phyloP scores from a whole-genome alignment of 2,113 vertebrate genomes.

The Kryptolebias marmoratus region DNA sequence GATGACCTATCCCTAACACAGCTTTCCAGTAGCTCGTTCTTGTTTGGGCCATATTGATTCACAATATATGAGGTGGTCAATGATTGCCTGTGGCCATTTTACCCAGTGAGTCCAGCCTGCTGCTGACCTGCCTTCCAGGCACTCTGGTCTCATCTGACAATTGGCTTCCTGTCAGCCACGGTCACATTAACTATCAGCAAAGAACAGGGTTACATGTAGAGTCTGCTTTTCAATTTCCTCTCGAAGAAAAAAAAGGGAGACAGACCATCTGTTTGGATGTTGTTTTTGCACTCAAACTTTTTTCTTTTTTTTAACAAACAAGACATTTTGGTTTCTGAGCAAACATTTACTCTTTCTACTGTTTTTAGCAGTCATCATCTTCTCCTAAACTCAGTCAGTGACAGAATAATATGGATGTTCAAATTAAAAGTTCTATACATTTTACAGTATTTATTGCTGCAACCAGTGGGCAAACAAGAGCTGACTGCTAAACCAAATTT shows the following conservation, averaged over 20 bases:
- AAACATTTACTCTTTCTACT: neutral
- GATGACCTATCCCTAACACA: conserved; percentile 30
- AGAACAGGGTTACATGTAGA: conserved; percentile 39
- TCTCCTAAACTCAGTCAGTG: neutral
- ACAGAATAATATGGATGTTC: too few species aligned
- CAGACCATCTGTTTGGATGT: neutral
- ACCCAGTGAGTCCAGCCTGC: conserved; percentile 51
- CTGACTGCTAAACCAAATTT: neutral
- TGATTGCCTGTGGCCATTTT: conserved; percentile 58
- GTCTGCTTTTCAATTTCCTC: conserved; percentile 19
- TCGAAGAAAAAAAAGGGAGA: conserved; percentile 24
- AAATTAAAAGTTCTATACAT: too few species aligned
- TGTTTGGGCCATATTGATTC: conserved; percentile 65
- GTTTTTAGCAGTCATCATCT: neutral
- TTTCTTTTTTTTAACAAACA: conserved; percentile 11
- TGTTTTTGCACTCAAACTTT: neutral
- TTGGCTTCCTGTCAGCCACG: conserved; percentile 64
- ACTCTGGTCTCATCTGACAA: conserved; percentile 58
- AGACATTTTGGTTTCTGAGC: neutral
- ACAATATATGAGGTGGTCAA: conserved; percentile 69
- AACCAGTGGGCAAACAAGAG: neutral
- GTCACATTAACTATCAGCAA: conserved; percentile 58
- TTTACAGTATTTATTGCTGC: too few species aligned
- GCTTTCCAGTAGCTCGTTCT: conserved; percentile 41
- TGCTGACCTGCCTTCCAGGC: conserved; percentile 69